phyloP scores from a whole-genome alignment of 2,797 vertebrate genomes.

The Nasua narica region DNA sequence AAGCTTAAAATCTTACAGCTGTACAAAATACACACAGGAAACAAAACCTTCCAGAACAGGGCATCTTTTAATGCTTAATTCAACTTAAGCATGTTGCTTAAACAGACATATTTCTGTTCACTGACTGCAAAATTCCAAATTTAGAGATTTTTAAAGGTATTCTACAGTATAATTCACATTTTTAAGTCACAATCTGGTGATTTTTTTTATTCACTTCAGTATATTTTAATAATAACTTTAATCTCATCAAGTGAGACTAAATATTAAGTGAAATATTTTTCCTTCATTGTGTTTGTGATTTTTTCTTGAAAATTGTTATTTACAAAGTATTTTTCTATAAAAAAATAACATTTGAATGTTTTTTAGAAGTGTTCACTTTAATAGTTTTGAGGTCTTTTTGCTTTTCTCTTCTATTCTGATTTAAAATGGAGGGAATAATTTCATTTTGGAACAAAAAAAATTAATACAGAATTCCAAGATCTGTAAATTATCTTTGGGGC shows the following conservation, averaged over 20 bases:
- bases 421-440: neutral
- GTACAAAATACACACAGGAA: constrained; percentile 56
- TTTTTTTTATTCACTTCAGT: constrained; percentile 6
- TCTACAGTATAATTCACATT: neutral
- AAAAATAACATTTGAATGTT: constrained; percentile 33
- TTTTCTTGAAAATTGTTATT: neutral
- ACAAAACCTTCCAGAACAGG: constrained; percentile 58
- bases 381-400: neutral
- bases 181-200: neutral
- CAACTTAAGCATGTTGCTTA: constrained; percentile 46
- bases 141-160: neutral
- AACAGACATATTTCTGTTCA: constrained; percentile 44
- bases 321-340: constrained; percentile 3
- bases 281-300: constrained; percentile 1
- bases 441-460: constrained; percentile 19
- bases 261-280: neutral
- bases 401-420: constrained; percentile 15
- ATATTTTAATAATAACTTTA: constrained; percentile 4
- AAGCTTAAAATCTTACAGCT: constrained; percentile 70
- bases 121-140: constrained; percentile 11
- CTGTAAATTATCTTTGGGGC: constrained; percentile 40
- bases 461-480: constrained; percentile 44
- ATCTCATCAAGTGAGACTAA: neutral
- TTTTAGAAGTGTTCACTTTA: neutral
- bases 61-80: constrained; percentile 66